These are phyloP conservation scores for Oligia strigilis DNA, from an alignment of 2,888 invertebrate species.

Conservation along the genomic window DNA sequence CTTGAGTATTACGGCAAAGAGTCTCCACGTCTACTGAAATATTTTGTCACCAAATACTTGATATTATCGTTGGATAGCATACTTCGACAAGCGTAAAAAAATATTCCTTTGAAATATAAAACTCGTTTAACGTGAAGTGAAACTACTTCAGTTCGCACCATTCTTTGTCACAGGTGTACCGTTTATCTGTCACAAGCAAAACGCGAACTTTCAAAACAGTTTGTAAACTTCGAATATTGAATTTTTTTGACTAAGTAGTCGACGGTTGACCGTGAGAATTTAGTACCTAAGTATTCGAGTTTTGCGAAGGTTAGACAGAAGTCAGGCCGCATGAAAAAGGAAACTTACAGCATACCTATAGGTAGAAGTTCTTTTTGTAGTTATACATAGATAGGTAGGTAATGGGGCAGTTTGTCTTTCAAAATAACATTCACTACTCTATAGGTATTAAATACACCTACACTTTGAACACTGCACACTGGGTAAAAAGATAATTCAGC, in stretches of 20 bases:
- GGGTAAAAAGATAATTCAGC: neutral
- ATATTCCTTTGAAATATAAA: conserved; percentile 12
- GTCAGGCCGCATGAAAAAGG: neutral
- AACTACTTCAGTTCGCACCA: neutral
- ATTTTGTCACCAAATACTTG: conserved; percentile 3
- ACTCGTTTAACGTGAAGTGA: neutral
- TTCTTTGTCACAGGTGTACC: conserved; percentile 22
- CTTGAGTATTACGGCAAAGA: neutral
- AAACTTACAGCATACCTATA: neutral
- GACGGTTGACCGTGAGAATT: neutral
- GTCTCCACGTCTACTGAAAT: neutral
- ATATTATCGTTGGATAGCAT: neutral
- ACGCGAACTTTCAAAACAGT: conserved; percentile 4
- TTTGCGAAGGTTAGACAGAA: conserved; percentile 9
- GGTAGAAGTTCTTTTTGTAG: no score
- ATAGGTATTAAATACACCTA: neutral
- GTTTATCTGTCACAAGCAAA: neutral
- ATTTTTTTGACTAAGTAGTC: neutral
- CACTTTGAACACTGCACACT: neutral
- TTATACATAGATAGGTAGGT: neutral
- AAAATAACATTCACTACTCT: neutral
- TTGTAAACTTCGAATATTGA: conserved; percentile 5
- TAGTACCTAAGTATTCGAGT: neutral
- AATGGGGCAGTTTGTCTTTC: neutral
- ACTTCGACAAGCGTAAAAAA: neutral